phyloP scores from a whole-genome alignment of 2,888 invertebrate species.

The Pogonocherus hispidulus region DNA sequence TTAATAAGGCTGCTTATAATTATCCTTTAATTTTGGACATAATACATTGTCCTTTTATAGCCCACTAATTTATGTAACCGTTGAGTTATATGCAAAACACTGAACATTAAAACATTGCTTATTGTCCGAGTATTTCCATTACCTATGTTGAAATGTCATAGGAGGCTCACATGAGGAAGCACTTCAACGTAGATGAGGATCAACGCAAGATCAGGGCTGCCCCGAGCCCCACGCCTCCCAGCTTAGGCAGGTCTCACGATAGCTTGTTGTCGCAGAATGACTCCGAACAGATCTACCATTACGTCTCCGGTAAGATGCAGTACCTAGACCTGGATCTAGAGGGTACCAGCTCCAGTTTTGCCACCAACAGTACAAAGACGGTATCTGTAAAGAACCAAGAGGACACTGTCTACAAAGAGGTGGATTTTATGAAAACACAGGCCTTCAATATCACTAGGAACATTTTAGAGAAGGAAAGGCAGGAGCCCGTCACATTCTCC shows the following conservation, averaged over 20 bases:
- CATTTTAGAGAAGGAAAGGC: slow-evolving; percentile 80
- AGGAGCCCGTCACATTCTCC: slow-evolving; percentile 60
- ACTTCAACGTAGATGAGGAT: slow-evolving; percentile 65
- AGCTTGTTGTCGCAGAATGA: slow-evolving; percentile 55
- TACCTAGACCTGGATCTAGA: slow-evolving; percentile 91
- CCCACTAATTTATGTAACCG: too few relatives aligned
- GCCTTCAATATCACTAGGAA: slow-evolving; percentile 90
- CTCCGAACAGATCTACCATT: slow-evolving; percentile 55
- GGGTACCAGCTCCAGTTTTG: slow-evolving; percentile 42
- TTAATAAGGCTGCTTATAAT: too few relatives aligned
- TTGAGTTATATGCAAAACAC: too few relatives aligned
- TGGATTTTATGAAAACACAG: slow-evolving; percentile 94
- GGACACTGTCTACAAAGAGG: slow-evolving; percentile 86
- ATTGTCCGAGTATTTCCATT: too few relatives aligned
- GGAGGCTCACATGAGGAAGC: slow-evolving; percentile 62
- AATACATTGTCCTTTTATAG: too few relatives aligned
- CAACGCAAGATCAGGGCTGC: slow-evolving; percentile 67
- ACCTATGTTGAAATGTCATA: slow-evolving; percentile 35
- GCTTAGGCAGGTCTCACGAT: slow-evolving; percentile 63
- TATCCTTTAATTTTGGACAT: too few relatives aligned
- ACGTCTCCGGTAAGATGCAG: slow-evolving; percentile 71
- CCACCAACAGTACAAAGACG: slow-evolving; percentile 35
- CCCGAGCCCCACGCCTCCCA: slow-evolving; percentile 71
- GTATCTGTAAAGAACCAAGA: slow-evolving; percentile 56
- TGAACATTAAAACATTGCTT: too few relatives aligned